These are phyloP conservation scores for Epistrophe eligans DNA, from an alignment of 2,888 invertebrate genomes.

Conservation along the genomic window DNA sequence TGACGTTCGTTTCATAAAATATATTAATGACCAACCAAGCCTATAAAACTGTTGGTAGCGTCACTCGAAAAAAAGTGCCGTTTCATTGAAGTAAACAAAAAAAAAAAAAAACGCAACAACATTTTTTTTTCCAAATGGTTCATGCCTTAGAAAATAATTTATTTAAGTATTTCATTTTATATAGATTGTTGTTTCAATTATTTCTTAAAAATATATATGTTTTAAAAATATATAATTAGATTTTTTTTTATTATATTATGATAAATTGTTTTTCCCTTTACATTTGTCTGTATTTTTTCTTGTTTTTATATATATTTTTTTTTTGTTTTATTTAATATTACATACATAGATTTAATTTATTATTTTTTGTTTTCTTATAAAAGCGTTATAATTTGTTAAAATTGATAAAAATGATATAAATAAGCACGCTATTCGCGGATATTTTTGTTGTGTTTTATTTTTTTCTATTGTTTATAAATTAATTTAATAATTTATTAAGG, in stretches of 20 bases:
- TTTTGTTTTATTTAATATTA: slow-evolving; percentile 31
- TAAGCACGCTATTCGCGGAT: slow-evolving; percentile 68
- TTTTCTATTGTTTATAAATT: slow-evolving; percentile 36
- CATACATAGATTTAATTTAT: slow-evolving; percentile 35
- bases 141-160: slow-evolving; percentile 77
- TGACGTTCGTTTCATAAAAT: no score
- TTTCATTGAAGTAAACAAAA: no score
- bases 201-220: slow-evolving; percentile 76
- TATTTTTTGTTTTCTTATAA: slow-evolving; percentile 52
- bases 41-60: no score
- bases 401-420: slow-evolving; percentile 73
- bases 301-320: slow-evolving; percentile 14
- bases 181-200: slow-evolving; percentile 64
- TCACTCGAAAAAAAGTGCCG: no score
- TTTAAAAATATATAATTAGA: slow-evolving; percentile 75
- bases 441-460: slow-evolving; percentile 51
- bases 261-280: slow-evolving; percentile 75
- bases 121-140: slow-evolving; percentile 72
- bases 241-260: slow-evolving; percentile 58
- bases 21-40: no score
- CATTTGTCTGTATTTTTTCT: slow-evolving; percentile 62
- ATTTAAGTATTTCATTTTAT: slow-evolving; percentile 75
- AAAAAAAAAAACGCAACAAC: background rate
- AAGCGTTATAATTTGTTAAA: slow-evolving; percentile 72
- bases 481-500: slow-evolving; percentile 60